Percentiles rank a stretch among this genome's conserved stretches.
These are phyloP conservation scores for Limosa lapponica DNA, from an alignment of 2,797 vertebrate species.

Conservation along the genomic window DNA sequence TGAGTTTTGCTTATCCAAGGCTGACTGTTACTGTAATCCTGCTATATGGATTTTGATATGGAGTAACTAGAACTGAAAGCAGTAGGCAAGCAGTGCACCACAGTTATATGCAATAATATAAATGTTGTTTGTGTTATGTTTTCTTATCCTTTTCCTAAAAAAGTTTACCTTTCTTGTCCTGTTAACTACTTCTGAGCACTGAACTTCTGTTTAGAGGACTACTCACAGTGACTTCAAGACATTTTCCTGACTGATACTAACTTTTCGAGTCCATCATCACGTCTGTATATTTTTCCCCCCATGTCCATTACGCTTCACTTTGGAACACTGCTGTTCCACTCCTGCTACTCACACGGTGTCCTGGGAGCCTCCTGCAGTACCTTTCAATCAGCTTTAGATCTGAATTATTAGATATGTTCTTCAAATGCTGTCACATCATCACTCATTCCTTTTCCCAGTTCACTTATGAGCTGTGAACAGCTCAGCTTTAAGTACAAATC, in stretches of 20 bases:
- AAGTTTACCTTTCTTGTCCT: background rate
- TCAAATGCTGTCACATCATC: background rate
- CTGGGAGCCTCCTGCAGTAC: background rate
- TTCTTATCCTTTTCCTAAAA: background rate
- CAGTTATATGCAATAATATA: background rate
- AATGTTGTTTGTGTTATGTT: background rate
- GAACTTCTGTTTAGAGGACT: background rate
- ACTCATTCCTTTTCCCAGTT: background rate
- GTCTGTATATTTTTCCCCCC: background rate
- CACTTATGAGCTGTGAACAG: background rate
- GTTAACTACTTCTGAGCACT: background rate
- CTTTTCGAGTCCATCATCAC: background rate
- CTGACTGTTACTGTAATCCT: background rate
- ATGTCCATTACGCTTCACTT: background rate
- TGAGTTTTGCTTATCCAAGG: background rate
- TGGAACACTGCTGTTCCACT: background rate
- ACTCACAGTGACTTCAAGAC: background rate
- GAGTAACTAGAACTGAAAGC: background rate
- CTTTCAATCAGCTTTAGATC: background rate
- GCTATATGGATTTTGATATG: background rate
- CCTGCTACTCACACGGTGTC: background rate
- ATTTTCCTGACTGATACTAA: background rate
- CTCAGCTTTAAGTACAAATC: background rate
- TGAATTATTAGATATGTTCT: background rate
- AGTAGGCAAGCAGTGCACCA: background rate